phyloP scores from a whole-genome alignment of 2,888 invertebrate genomes.

The Trichogramma evanescens region DNA sequence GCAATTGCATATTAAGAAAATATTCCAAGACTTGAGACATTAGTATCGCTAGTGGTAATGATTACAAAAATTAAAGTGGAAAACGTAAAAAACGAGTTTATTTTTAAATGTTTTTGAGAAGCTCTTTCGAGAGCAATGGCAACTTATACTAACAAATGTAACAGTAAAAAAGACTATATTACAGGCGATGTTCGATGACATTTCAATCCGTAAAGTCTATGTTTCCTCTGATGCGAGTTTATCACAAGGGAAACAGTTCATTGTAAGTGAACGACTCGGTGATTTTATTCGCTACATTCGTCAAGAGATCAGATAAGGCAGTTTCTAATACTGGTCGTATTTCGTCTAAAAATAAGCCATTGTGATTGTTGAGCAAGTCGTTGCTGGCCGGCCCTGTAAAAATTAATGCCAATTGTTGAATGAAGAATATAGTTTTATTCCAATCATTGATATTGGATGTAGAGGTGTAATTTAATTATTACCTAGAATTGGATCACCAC shows the following conservation, averaged over 20 bases:
- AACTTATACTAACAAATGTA: too few species aligned
- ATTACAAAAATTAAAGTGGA: too few species aligned
- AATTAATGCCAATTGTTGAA: background rate
- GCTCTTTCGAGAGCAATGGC: too few species aligned
- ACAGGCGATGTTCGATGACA: background rate
- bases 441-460: too few species aligned
- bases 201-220: too few species aligned
- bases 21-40: too few species aligned
- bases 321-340: conserved; percentile 61
- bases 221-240: conserved; percentile 14
- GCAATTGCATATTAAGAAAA: too few species aligned
- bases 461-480: conserved; percentile 16
- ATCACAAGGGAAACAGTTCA: conserved; percentile 57
- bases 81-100: too few species aligned
- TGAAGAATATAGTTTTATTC: background rate
- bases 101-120: too few species aligned
- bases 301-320: conserved; percentile 59
- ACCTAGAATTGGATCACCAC: conserved; percentile 60
- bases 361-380: conserved; percentile 62
- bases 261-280: conserved; percentile 62
- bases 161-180: background rate
- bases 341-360: conserved; percentile 61
- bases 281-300: conserved; percentile 64
- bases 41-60: too few species aligned
- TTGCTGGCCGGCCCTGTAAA: conserved; percentile 58